Evolutionary conservation across 1,140 invertebrate genomes (phyloP).

Genomic region (Ladona fulva): DNA sequence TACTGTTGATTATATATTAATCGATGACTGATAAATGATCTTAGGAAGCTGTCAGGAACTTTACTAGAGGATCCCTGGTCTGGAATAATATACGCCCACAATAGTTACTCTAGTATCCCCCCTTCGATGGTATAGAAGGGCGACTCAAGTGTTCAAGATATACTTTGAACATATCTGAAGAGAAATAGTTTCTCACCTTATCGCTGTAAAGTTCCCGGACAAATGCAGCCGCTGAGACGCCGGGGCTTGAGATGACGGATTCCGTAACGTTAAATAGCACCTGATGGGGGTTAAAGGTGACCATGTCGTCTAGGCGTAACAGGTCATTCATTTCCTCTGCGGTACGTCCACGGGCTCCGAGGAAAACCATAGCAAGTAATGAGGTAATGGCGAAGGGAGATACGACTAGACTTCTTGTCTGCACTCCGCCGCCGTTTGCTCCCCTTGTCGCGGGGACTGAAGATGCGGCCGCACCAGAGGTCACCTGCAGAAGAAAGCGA

Average conservation of each 20-base stretch:
- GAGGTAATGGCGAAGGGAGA: constrained; percentile 78
- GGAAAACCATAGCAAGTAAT: constrained; percentile 76
- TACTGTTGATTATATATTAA: too few species aligned
- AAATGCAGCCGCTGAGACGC: constrained; percentile 63
- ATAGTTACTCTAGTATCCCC: too few species aligned
- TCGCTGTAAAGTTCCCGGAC: constrained; percentile 70
- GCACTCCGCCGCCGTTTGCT: constrained; percentile 55
- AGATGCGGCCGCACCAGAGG: constrained; percentile 38
- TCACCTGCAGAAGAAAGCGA: constrained; percentile 39
- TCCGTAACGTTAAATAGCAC: constrained; percentile 75
- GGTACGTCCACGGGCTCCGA: constrained; percentile 76
- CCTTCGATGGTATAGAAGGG: too few species aligned
- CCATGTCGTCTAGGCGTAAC: constrained; percentile 72
- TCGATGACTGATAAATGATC: too few species aligned
- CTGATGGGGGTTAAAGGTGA: constrained; percentile 78
- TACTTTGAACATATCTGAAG: too few species aligned
- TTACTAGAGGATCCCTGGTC: too few species aligned
- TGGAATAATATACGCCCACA: too few species aligned
- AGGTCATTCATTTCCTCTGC: constrained; percentile 83
- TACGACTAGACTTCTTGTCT: constrained; percentile 64
- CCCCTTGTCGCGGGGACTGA: not conserved
- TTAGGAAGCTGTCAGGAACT: too few species aligned
- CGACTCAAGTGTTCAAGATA: too few species aligned
- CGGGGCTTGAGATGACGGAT: constrained; percentile 52
- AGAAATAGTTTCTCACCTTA: constrained; percentile 33